phyloP scores from a whole-genome alignment of 1,140 invertebrate species.

The Augochlora pura region DNA sequence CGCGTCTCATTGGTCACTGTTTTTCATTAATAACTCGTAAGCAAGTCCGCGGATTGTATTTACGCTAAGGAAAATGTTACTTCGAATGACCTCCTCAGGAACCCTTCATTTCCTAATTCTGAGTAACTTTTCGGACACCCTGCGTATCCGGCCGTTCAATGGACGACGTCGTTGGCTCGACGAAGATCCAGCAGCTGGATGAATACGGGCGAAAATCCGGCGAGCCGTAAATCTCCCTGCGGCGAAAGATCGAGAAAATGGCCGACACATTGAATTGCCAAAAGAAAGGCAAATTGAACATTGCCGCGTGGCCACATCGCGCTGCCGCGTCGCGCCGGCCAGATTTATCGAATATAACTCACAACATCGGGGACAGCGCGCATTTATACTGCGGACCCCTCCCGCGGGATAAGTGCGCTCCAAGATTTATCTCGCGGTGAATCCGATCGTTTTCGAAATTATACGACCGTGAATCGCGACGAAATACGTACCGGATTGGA shows the following conservation, averaged over 20 bases:
- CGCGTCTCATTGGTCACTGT: too few species aligned
- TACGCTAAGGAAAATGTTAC: too few species aligned
- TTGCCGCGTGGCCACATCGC: too few species aligned
- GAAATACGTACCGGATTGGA: background rate
- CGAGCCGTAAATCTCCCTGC: conserved; percentile 57
- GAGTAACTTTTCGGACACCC: too few species aligned
- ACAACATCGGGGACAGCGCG: conserved; percentile 11
- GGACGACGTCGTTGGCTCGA: too few species aligned
- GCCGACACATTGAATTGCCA: background rate
- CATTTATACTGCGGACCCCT: conserved; percentile 10
- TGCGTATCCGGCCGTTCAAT: too few species aligned
- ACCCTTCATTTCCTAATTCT: too few species aligned
- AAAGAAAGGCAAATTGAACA: conserved; percentile 43
- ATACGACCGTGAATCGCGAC: background rate
- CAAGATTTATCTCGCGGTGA: conserved; percentile 18
- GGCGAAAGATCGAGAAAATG: conserved; percentile 41
- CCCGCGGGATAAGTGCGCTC: conserved; percentile 4
- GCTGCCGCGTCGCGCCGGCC: background rate
- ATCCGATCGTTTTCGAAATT: conserved; percentile 31
- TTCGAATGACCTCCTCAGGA: too few species aligned
- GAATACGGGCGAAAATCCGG: conserved; percentile 39
- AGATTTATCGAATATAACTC: conserved; percentile 59
- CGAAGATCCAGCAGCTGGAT: too few species aligned
- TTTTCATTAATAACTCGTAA: too few species aligned
- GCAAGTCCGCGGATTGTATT: too few species aligned